Base-by-base conservation (phyloP, 2,113 vertebrate genomes). In the Gadus macrocephalus region DNA sequence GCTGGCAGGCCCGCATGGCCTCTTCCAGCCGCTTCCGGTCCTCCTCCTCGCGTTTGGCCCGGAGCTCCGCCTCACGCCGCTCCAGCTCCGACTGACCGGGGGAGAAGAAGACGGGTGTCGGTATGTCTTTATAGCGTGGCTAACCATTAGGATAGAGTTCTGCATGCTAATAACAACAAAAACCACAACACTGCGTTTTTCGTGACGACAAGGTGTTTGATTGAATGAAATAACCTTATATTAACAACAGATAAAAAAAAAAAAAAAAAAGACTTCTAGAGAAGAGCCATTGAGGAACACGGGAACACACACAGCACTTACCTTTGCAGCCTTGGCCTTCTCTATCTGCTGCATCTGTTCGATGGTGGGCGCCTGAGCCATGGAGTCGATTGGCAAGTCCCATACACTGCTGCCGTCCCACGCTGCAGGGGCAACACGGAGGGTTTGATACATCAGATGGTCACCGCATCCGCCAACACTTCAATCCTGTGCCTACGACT, bases 321-420 rank as follows among this genome's bases (percentile, higher is more conserved):
- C 93, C 90, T 92, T 92, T 66, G 94, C 93, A 90, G 94, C 93
- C 89, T 98, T 98, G 78, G 93, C 91, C 80, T 98, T 98, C 85
- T 99, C 97, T 61, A 98, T 90, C 87, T 98, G 95, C 79, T 99
- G 96, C 83, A 99, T 95, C 86, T 99, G 97, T 69, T 99, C 97
- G 62, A 97, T 93, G 81, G 96, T 93, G 79, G 95, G 92, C 81
- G 93, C 93, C 81, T 95, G 92, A 79, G 94, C 79, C 69, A 95
- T 73, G 55, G 94, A 91, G 80, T 99, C 97, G 68, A 97, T 92
- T 19, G 97, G 97, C 83, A 99, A 92, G 90, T 99, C 97, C 97
- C 97, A 99, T 27, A 99, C 97, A 66, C 97, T 99, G 89, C 92
- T 91, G 78, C 95, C 93, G 88, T 99, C 97, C 97, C 97, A 99